These are phyloP conservation scores for Dufourea novaeangliae DNA, from an alignment of 1,140 invertebrate genomes.

Conservation along the genomic window DNA sequence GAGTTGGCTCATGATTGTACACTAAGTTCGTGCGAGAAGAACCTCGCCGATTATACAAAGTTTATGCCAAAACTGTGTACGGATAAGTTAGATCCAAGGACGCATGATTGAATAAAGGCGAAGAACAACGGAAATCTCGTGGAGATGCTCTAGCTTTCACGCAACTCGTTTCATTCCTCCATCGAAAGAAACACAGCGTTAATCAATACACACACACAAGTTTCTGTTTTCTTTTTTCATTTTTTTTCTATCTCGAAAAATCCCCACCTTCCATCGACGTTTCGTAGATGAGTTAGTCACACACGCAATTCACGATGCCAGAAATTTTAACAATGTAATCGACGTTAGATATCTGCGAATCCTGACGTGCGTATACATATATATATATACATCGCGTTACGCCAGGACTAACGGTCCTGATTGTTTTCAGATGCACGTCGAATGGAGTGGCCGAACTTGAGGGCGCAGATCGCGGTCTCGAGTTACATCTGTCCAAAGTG, in stretches of 20 bases:
- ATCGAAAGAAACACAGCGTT: neutral
- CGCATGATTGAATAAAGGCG: conserved; percentile 1
- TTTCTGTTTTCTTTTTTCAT: neutral
- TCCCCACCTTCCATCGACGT: neutral
- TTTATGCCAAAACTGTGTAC: neutral
- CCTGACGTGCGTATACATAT: too few relatives aligned
- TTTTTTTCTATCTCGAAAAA: neutral
- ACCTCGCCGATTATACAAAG: neutral
- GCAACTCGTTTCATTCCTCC: neutral
- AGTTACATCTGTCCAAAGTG: conserved; percentile 70
- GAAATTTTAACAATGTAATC: too few relatives aligned
- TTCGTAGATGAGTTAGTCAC: neutral
- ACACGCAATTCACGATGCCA: too few relatives aligned
- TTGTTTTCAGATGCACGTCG: conserved; percentile 65
- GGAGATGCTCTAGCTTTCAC: neutral
- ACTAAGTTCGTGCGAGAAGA: neutral
- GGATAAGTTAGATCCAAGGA: neutral
- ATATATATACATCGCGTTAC: neutral
- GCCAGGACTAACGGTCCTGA: conserved; percentile 45
- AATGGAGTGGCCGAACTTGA: conserved; percentile 50
- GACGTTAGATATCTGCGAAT: too few relatives aligned
- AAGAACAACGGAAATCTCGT: neutral
- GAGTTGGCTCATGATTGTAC: neutral
- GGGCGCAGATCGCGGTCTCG: conserved; percentile 41
- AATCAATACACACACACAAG: neutral